phyloP scores from a whole-genome alignment of 2,888 invertebrate species.

The Agrotis segetum region DNA sequence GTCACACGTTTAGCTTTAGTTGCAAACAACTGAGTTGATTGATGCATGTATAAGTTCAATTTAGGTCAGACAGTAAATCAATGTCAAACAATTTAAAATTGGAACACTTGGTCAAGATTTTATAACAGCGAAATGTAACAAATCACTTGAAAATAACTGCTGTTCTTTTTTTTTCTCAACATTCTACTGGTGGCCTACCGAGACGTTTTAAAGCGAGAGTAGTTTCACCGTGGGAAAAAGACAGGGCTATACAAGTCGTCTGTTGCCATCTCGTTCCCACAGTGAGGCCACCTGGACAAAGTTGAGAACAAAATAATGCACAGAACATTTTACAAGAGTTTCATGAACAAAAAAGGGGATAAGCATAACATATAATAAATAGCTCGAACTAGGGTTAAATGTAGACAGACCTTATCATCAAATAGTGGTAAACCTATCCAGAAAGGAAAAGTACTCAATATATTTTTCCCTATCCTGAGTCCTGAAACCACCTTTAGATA shows the following conservation, averaged over 20 bases:
- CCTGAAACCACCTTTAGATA: constrained; percentile 45
- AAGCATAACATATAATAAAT: constrained; percentile 6
- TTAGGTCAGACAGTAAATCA: constrained; percentile 46
- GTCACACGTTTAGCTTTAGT: background rate
- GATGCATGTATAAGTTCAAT: constrained; percentile 19
- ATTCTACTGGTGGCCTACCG: no score
- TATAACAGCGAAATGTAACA: background rate
- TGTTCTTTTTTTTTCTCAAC: background rate
- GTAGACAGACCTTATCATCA: constrained; percentile 41
- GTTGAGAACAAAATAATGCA: background rate
- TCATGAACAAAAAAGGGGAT: constrained; percentile 11
- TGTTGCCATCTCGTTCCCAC: no score
- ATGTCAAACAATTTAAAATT: constrained; percentile 16
- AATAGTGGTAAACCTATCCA: constrained; percentile 11
- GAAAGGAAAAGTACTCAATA: constrained; percentile 50
- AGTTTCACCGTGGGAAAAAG: no score
- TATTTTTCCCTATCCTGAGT: constrained; percentile 38
- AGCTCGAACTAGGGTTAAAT: constrained; percentile 28
- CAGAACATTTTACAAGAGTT: constrained; percentile 8
- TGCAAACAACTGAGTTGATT: constrained; percentile 2
- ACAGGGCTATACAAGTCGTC: no score
- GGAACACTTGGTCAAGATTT: background rate
- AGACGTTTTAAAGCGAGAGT: no score
- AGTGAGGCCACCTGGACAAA: no score
- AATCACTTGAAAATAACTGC: constrained; percentile 8